A percentile compares a stretch with the other conserved stretches of the same genome.
Evolutionary conservation across 2,888 invertebrate species (phyloP).

Genomic region (Hypolimnas misippus): DNA sequence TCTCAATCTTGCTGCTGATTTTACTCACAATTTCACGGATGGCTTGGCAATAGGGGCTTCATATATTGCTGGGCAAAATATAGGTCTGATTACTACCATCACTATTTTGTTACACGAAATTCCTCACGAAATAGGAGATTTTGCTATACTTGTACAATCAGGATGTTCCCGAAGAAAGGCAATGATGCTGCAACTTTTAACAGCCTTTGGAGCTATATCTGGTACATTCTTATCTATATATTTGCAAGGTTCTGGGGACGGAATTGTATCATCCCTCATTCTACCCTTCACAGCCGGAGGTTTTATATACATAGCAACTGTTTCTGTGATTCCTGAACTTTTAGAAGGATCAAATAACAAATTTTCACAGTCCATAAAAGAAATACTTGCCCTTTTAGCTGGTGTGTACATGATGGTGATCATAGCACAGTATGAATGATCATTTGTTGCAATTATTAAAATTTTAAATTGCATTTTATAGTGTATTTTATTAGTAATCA

Average conservation of each 20-base stretch:
- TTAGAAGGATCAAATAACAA: constrained; percentile 92
- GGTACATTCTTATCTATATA: constrained; percentile 96
- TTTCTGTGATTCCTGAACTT: constrained; percentile 98
- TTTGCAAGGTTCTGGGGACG: constrained; percentile 88
- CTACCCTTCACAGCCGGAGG: constrained; percentile 99
- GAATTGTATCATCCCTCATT: constrained; percentile 92
- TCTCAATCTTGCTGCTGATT: constrained; percentile 98
- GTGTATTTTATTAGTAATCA: constrained; percentile 37
- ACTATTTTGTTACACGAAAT: constrained; percentile 99
- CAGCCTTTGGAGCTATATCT: constrained; percentile 96
- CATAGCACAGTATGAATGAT: constrained; percentile 88
- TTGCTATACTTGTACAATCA: constrained; percentile 98
- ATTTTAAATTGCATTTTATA: constrained; percentile 41
- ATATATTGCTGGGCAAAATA: constrained; percentile 94
- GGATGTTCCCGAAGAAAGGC: constrained; percentile 97
- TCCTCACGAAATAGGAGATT: constrained; percentile 99
- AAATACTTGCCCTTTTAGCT: constrained; percentile 93
- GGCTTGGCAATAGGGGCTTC: constrained; percentile 99
- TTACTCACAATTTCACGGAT: constrained; percentile 99
- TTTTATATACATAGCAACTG: constrained; percentile 99
- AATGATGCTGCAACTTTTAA: constrained; percentile 96
- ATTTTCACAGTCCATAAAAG: constrained; percentile 94
- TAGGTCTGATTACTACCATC: constrained; percentile 95
- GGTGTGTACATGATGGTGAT: constrained; percentile 98
- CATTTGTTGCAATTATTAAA: constrained; percentile 27